Evolutionary conservation across 1,140 invertebrate genomes (phyloP).

Genomic region (Drosophila subpulchrella): DNA sequence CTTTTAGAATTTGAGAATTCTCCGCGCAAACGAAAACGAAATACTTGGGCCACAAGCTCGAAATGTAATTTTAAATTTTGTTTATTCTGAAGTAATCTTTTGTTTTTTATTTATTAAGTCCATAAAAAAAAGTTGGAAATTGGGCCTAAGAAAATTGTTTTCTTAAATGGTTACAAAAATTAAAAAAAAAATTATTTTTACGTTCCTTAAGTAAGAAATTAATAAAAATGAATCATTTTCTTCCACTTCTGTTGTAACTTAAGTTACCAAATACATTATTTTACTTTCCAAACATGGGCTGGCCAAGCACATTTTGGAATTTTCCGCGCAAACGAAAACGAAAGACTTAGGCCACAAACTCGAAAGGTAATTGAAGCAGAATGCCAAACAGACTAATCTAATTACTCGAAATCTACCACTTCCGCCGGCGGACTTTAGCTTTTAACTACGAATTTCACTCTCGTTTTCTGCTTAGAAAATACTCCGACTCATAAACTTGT

Average conservation of each 20-base stretch:
- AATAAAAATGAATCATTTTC: background rate
- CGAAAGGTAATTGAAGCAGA: background rate
- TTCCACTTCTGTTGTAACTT: background rate
- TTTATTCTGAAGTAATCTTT: too few relatives aligned
- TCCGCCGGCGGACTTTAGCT: slow-evolving; percentile 25
- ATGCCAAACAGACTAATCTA: slow-evolving; percentile 12
- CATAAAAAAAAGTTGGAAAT: too few relatives aligned
- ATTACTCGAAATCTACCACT: slow-evolving; percentile 13
- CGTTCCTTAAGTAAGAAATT: too few relatives aligned
- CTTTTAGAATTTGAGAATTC: background rate
- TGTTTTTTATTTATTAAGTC: too few relatives aligned
- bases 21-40: slow-evolving; percentile 19
- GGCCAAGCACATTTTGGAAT: background rate
- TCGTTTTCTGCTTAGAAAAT: slow-evolving; percentile 71
- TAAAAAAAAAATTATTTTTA: too few relatives aligned
- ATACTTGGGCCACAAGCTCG: slow-evolving; percentile 63
- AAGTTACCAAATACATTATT: background rate
- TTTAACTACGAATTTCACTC: slow-evolving; percentile 67
- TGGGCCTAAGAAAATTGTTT: too few relatives aligned
- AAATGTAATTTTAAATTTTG: background rate
- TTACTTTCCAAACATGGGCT: too few relatives aligned
- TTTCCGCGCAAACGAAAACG: slow-evolving; percentile 2
- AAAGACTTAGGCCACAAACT: slow-evolving; percentile 68
- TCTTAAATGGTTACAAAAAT: too few relatives aligned
- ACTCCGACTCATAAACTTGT: slow-evolving; percentile 55